These are phyloP conservation scores for Stegana nigrithorax DNA, from an alignment of 2,888 invertebrate genomes.

Conservation along the genomic window DNA sequence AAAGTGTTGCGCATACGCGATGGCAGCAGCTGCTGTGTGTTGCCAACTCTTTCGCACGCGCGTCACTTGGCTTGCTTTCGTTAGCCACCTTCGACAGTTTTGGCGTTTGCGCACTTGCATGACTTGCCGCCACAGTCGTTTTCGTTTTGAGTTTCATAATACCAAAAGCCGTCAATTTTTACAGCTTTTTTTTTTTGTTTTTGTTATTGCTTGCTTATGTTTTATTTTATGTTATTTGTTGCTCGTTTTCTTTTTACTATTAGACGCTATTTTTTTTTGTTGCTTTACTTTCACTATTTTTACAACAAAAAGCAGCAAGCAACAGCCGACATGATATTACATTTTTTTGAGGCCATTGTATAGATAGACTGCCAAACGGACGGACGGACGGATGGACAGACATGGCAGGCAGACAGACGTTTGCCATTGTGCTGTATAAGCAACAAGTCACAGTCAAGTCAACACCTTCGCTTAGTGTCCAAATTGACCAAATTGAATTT, in stretches of 20 bases:
- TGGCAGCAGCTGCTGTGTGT: background rate
- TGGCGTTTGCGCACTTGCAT: conserved; percentile 8
- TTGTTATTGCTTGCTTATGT: background rate
- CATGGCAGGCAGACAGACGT: background rate
- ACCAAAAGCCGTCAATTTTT: conserved; percentile 2
- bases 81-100: background rate
- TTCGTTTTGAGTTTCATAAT: background rate
- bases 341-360: too few relatives aligned
- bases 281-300: too few relatives aligned
- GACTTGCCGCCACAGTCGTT: background rate
- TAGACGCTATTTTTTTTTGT: too few relatives aligned
- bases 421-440: too few relatives aligned
- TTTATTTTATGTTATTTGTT: too few relatives aligned
- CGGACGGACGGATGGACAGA: background rate
- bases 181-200: background rate
- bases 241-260: too few relatives aligned
- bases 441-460: too few relatives aligned
- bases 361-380: background rate
- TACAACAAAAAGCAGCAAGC: conserved; percentile 1
- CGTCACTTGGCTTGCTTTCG: background rate
- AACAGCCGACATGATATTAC: too few relatives aligned
- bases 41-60: background rate
- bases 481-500: too few relatives aligned
- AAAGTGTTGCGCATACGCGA: background rate
- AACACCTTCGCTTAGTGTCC: too few relatives aligned